These are phyloP conservation scores for Tetramorium parvispinum DNA, from an alignment of 1,140 invertebrate genomes.

Conservation along the genomic window DNA sequence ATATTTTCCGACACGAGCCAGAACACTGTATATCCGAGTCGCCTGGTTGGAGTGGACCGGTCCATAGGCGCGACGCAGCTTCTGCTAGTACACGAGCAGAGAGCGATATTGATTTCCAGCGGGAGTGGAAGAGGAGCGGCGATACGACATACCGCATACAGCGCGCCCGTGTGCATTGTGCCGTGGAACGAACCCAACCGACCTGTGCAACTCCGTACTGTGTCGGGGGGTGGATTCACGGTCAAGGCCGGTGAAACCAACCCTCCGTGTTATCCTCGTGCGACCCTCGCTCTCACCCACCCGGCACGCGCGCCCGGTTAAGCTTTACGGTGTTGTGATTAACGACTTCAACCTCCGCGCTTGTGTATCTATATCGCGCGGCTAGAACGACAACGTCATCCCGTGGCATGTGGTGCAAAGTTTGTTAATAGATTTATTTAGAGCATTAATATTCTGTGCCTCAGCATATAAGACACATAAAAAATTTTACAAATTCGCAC, in stretches of 20 bases:
- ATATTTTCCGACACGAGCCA: constrained; percentile 8
- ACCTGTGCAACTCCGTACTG: constrained; percentile 50
- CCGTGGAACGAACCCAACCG: constrained; percentile 56
- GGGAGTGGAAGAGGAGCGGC: constrained; percentile 6
- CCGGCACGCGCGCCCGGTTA: constrained; percentile 35
- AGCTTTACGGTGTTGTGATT: constrained; percentile 67
- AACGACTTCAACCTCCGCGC: constrained; percentile 60
- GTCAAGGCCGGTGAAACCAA: constrained; percentile 77
- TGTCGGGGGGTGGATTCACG: constrained; percentile 70
- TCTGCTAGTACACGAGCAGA: constrained; percentile 22
- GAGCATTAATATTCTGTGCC: neutral
- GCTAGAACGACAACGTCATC: constrained; percentile 25
- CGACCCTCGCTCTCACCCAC: constrained; percentile 72
- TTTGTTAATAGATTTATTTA: constrained; percentile 19
- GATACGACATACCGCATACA: constrained; percentile 35
- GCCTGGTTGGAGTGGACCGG: constrained; percentile 10
- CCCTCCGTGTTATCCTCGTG: constrained; percentile 58
- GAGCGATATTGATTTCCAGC: constrained; percentile 62
- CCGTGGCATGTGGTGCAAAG: neutral
- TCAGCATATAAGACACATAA: no score
- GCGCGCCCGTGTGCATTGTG: constrained; percentile 51
- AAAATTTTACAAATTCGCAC: neutral
- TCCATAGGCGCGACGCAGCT: constrained; percentile 23
- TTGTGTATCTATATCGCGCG: constrained; percentile 38
- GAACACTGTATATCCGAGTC: neutral